Conservation (phyloP, 1,140 invertebrate genomes). For the Zaprionus kolodkinae region DNA sequence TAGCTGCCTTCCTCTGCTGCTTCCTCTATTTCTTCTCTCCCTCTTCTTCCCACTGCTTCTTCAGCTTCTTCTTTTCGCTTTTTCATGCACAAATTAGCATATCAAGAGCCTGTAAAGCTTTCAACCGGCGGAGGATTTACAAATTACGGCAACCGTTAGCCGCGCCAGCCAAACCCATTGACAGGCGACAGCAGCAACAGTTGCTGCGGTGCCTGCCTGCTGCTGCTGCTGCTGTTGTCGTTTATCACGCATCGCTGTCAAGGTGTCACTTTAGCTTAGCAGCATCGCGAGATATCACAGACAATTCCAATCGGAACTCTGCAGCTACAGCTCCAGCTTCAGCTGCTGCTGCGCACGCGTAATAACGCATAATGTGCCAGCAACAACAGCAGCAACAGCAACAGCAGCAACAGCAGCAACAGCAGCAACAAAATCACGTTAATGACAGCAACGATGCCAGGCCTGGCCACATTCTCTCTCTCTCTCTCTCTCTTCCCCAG, state of each 20-base stretch:
- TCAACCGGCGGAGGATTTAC: conserved; percentile 26
- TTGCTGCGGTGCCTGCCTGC: conserved; percentile 12
- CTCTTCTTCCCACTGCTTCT: not conserved
- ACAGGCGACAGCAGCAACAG: conserved; percentile 26
- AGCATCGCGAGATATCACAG: conserved; percentile 63
- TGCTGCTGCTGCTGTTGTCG: conserved; percentile 52
- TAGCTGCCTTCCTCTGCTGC: not conserved
- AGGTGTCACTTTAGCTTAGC: conserved; percentile 81
- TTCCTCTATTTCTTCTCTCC: no score
- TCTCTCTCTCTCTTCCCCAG: not conserved
- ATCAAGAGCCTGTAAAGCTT: conserved; percentile 12
- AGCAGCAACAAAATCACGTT: conserved; percentile 72
- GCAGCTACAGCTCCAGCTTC: not conserved
- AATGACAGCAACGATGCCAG: conserved; percentile 70
- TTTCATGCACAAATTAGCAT: conserved; percentile 26
- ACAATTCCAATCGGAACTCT: conserved; percentile 27
- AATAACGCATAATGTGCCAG: conserved; percentile 74
- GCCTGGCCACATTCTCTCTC: conserved; percentile 1
- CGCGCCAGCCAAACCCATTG: conserved; percentile 8
- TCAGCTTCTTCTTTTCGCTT: not conserved
- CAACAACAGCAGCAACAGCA: conserved; percentile 45
- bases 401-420: conserved; percentile 42
- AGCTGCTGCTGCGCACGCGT: conserved; percentile 63
- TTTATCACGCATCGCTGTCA: conserved; percentile 83
- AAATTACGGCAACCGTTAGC: conserved; percentile 47